Percentiles rank a stretch among this genome's conserved stretches.
These are phyloP conservation scores for Phalacrocorax aristotelis DNA, from an alignment of 2,113 vertebrate genomes.

Conservation along the genomic window DNA sequence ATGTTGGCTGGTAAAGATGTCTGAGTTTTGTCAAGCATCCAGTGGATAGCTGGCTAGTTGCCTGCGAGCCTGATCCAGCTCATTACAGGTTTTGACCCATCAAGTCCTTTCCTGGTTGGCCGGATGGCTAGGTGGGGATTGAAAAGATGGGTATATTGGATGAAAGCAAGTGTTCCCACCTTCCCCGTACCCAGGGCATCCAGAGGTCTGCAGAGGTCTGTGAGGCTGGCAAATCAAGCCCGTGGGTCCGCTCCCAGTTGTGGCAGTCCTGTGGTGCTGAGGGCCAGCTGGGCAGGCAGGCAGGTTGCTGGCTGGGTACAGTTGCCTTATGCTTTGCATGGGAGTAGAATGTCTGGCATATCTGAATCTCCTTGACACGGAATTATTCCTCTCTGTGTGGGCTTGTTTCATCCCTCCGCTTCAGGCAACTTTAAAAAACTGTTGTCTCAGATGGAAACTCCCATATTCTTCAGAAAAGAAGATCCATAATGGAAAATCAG, in stretches of 20 bases:
- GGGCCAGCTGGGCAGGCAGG: not conserved
- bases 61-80: accelerated
- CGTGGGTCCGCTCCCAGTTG: not conserved
- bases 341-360: not conserved
- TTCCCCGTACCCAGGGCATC: not conserved
- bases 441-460: not conserved
- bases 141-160: not conserved
- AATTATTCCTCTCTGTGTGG: not conserved
- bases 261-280: not conserved
- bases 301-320: not conserved
- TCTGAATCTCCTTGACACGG: not conserved
- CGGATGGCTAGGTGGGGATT: not conserved
- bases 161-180: not conserved
- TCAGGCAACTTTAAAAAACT: not conserved
- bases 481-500: not conserved
- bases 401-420: not conserved
- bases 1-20: not conserved
- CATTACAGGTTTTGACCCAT: not conserved
- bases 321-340: not conserved
- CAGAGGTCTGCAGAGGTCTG: not conserved
- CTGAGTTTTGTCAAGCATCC: not conserved
- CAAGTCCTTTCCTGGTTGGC: not conserved
- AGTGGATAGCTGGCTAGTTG: not conserved
- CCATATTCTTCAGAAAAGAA: not conserved
- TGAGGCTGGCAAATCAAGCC: not conserved